phyloP scores from a whole-genome alignment of 1,140 invertebrate species.

The Platyura marginata region DNA sequence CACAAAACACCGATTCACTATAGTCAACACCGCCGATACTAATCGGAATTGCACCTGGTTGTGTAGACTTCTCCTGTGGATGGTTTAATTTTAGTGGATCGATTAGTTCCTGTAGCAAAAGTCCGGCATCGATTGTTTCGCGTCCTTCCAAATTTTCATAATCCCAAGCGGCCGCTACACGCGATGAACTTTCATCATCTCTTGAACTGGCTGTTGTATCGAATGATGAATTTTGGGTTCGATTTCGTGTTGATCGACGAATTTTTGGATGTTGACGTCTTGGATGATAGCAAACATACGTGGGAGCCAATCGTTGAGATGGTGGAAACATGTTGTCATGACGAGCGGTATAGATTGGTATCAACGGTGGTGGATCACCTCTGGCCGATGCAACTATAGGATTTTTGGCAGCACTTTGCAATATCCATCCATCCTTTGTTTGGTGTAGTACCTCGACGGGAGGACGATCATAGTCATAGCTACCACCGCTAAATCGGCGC shows the following conservation, averaged over 20 bases:
- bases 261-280: background rate
- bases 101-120: background rate
- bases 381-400: background rate
- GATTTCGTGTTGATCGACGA: background rate
- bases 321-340: background rate
- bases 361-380: background rate
- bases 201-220: background rate
- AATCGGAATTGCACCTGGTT: conserved; percentile 16
- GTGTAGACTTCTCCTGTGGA: too few species aligned
- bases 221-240: conserved; percentile 1
- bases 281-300: background rate
- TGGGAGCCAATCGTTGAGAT: background rate
- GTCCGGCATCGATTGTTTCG: background rate
- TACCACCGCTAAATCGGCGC: conserved; percentile 18
- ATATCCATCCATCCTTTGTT: background rate
- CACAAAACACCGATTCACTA: conserved; percentile 16
- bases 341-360: background rate
- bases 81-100: too few species aligned
- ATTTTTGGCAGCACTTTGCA: background rate
- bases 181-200: background rate
- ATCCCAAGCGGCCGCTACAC: background rate
- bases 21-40: too few species aligned
- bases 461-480: conserved; percentile 2
- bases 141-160: background rate
- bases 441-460: background rate